phyloP scores from a whole-genome alignment of 92 coral and sea anemone species.

The Porites rus region DNA sequence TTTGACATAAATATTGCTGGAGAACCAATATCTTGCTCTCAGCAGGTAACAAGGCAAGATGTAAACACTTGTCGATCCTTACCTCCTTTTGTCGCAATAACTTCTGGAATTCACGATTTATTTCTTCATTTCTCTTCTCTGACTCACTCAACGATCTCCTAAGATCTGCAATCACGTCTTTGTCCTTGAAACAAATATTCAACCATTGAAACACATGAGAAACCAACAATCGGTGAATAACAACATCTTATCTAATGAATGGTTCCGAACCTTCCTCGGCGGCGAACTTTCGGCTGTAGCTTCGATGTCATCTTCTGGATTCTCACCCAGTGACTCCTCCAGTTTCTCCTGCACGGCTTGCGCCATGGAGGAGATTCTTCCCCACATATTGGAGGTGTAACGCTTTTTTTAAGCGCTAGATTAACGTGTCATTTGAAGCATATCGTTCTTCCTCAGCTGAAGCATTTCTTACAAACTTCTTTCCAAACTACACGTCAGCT shows the following conservation, averaged over 20 bases:
- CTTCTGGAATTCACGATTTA: conserved; percentile 88
- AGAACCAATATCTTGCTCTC: background rate
- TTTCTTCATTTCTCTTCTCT: conserved; percentile 84
- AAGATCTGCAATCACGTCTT: conserved; percentile 59
- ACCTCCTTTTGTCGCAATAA: conserved; percentile 90
- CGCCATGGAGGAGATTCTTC: conserved; percentile 86
- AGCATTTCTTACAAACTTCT: conserved; percentile 1
- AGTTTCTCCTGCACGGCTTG: conserved; percentile 95
- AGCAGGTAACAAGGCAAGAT: background rate
- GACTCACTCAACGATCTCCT: conserved; percentile 75
- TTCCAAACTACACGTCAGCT: conserved; percentile 48
- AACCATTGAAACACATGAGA: background rate
- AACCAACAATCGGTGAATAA: background rate
- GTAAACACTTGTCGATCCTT: background rate
- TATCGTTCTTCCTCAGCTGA: conserved; percentile 33
- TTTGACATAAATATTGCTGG: background rate
- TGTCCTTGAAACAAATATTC: conserved; percentile 24
- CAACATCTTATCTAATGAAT: conserved; percentile 1
- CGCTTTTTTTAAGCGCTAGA: conserved; percentile 17
- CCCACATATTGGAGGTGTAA: conserved; percentile 85
- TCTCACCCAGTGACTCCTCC: conserved; percentile 92
- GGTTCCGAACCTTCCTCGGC: conserved; percentile 3
- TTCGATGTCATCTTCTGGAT: conserved; percentile 57
- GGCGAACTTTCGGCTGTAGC: conserved; percentile 42
- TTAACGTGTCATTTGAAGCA: background rate